These are phyloP conservation scores for Ispidina lecontei DNA, from an alignment of 2,797 vertebrate species.

Conservation along the genomic window DNA sequence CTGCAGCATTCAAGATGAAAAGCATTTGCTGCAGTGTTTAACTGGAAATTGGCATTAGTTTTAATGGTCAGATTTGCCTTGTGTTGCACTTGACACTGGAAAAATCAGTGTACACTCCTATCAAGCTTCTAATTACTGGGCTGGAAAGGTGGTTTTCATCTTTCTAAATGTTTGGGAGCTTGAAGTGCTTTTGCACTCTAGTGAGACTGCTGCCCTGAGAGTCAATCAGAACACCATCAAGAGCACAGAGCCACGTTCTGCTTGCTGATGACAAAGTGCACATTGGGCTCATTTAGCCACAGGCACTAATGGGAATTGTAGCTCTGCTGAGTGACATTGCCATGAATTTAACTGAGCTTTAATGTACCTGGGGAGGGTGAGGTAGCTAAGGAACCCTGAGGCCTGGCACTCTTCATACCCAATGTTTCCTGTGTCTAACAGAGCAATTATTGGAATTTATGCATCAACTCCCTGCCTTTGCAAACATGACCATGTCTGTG, in stretches of 20 bases:
- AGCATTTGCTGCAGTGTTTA: background rate
- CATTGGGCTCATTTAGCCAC: background rate
- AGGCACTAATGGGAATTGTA: background rate
- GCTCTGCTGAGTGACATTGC: background rate
- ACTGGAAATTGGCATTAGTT: background rate
- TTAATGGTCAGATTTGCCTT: background rate
- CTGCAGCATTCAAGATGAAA: background rate
- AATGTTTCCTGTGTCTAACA: constrained; percentile 62
- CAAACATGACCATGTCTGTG: constrained; percentile 91
- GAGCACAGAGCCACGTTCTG: background rate
- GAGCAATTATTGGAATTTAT: constrained; percentile 89
- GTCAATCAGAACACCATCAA: background rate
- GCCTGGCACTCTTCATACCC: background rate
- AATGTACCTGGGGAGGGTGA: background rate
- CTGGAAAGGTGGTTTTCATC: background rate
- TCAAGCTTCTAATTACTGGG: background rate
- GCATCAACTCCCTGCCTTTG: constrained; percentile 89
- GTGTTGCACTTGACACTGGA: background rate
- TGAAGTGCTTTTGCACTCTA: background rate
- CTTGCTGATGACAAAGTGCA: background rate
- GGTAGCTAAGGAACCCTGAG: background rate
- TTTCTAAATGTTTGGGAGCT: background rate
- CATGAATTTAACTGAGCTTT: background rate
- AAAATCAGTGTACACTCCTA: background rate
- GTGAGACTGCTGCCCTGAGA: background rate